A percentile compares a stretch with the other conserved stretches of the same genome.
These are phyloP conservation scores for Acanthococcus lagerstroemiae DNA, from an alignment of 2,888 invertebrate species.

Conservation along the genomic window DNA sequence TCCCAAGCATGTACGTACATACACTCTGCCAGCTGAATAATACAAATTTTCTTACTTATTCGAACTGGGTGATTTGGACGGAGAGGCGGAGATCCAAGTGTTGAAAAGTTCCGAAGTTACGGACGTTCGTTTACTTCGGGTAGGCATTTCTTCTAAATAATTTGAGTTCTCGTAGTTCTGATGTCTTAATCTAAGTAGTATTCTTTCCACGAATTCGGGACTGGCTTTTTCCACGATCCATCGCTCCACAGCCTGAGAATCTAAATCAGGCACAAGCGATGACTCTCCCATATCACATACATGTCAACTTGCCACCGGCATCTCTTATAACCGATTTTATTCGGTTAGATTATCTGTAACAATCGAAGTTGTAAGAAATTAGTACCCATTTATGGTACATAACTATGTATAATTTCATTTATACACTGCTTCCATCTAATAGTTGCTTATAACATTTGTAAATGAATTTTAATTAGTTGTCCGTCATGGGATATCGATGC, in stretches of 20 bases:
- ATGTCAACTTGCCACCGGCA: conserved; percentile 19
- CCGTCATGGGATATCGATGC: too few relatives aligned
- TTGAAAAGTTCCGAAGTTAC: conserved; percentile 77
- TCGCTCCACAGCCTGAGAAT: conserved; percentile 50
- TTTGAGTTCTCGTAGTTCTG: conserved; percentile 41
- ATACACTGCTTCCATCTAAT: too few relatives aligned
- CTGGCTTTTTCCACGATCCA: conserved; percentile 69
- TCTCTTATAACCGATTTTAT: neutral
- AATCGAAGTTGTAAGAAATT: too few relatives aligned
- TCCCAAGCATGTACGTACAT: too few relatives aligned
- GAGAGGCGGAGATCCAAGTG: conserved; percentile 70
- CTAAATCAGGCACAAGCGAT: conserved; percentile 42
- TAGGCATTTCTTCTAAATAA: conserved; percentile 43
- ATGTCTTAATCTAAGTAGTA: conserved; percentile 42
- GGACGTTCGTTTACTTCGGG: conserved; percentile 53
- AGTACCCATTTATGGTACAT: too few relatives aligned
- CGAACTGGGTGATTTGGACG: conserved; percentile 42
- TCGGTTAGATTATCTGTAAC: too few relatives aligned
- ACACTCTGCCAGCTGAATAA: too few relatives aligned
- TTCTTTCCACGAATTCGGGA: conserved; percentile 48
- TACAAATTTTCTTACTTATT: conserved; percentile 38
- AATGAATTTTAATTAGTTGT: too few relatives aligned
- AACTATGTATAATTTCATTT: too few relatives aligned
- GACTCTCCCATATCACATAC: conserved; percentile 28
- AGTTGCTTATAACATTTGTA: too few relatives aligned